Evolutionary conservation across 1,140 invertebrate genomes (phyloP).

Genomic region (Thalassaphorura encarpata): DNA sequence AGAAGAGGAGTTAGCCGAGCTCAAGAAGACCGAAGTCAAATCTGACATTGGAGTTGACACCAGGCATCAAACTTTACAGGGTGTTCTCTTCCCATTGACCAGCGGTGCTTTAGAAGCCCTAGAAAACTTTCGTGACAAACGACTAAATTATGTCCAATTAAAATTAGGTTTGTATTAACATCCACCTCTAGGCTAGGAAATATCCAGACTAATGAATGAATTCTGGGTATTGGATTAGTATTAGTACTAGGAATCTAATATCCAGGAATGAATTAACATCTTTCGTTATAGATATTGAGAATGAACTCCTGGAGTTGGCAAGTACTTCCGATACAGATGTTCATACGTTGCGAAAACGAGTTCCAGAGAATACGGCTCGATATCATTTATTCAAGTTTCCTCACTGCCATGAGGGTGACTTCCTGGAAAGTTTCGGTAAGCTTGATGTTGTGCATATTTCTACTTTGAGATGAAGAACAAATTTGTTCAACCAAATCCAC

Average conservation of each 20-base stretch:
- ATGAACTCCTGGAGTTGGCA: constrained; percentile 66
- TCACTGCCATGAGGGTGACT: constrained; percentile 86
- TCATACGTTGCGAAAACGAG: constrained; percentile 55
- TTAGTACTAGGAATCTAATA: neutral
- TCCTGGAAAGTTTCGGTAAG: constrained; percentile 65
- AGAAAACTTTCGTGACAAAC: constrained; percentile 41
- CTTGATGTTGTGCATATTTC: neutral
- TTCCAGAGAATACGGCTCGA: constrained; percentile 72
- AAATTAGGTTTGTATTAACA: constrained; percentile 39
- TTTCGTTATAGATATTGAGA: constrained; percentile 51
- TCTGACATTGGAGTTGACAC: constrained; percentile 71
- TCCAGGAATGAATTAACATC: constrained; percentile 1
- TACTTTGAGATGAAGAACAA: neutral
- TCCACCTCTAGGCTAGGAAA: too few species aligned
- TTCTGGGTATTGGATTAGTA: neutral
- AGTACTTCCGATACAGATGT: constrained; percentile 50
- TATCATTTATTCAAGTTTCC: constrained; percentile 88
- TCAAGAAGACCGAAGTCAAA: constrained; percentile 58
- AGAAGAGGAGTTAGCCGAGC: constrained; percentile 76
- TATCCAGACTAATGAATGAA: too few species aligned
- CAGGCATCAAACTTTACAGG: constrained; percentile 80
- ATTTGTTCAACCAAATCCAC: neutral
- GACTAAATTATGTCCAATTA: constrained; percentile 53
- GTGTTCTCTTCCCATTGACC: constrained; percentile 85
- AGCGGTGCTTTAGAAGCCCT: constrained; percentile 67